Evolutionary conservation across 2,888 invertebrate genomes (phyloP).

Genomic region (Diaprepes abbreviatus): DNA sequence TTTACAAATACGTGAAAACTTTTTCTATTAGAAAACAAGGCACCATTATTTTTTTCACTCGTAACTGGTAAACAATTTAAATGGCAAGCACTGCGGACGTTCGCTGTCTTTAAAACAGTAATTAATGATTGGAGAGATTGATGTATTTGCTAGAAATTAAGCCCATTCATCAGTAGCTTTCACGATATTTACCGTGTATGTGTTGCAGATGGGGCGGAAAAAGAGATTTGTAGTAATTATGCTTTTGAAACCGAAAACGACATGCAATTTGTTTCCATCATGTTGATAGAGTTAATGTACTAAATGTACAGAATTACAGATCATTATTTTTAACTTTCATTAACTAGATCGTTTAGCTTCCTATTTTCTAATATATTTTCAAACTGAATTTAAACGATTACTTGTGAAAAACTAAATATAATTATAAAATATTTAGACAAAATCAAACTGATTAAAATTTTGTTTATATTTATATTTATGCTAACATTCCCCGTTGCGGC

Average conservation of each 20-base stretch:
- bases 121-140: constrained; percentile 56
- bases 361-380: no score
- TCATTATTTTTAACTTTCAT: no score
- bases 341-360: no score
- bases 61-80: constrained; percentile 41
- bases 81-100: constrained; percentile 30
- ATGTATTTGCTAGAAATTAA: constrained; percentile 53
- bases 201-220: constrained; percentile 9
- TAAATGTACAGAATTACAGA: neutral
- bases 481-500: no score
- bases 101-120: constrained; percentile 45
- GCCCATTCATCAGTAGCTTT: constrained; percentile 53
- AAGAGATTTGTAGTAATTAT: constrained; percentile 19
- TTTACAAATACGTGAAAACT: constrained; percentile 20
- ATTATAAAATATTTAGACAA: no score
- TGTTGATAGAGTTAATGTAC: constrained; percentile 3
- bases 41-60: constrained; percentile 6
- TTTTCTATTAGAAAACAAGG: constrained; percentile 17
- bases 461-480: no score
- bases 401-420: no score
- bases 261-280: constrained; percentile 14
- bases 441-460: no score
- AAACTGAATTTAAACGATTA: no score
- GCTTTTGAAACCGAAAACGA: constrained; percentile 12
- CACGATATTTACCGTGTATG: constrained; percentile 42